Evolutionary conservation across 2,888 invertebrate genomes (phyloP).

Genomic region (Autographa gamma): DNA sequence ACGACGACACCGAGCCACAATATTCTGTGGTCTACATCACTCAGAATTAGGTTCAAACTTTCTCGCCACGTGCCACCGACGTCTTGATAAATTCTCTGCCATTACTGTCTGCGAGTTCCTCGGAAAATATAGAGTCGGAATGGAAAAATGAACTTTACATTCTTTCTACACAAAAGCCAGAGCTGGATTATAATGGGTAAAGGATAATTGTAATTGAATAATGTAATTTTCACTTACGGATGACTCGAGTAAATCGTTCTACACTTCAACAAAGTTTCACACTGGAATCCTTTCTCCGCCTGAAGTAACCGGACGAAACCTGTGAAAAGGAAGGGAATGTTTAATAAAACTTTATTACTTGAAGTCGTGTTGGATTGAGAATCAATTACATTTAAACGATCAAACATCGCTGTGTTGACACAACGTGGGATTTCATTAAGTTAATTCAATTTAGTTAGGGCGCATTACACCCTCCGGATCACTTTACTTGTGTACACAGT

Average conservation of each 20-base stretch:
- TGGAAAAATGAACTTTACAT: slow-evolving; percentile 61
- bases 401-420: slow-evolving; percentile 51
- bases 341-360: slow-evolving; percentile 43
- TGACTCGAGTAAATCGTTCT: slow-evolving; percentile 60
- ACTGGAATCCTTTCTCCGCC: slow-evolving; percentile 57
- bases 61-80: slow-evolving; percentile 34
- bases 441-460: slow-evolving; percentile 56
- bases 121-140: slow-evolving; percentile 58
- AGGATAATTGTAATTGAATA: slow-evolving; percentile 50
- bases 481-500: slow-evolving; percentile 51
- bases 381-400: slow-evolving; percentile 55
- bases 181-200: slow-evolving; percentile 43
- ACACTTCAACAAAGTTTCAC: slow-evolving; percentile 67
- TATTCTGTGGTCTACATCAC: slow-evolving; percentile 57
- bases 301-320: slow-evolving; percentile 58
- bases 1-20: slow-evolving; percentile 64
- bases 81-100: slow-evolving; percentile 64
- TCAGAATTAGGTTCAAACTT: slow-evolving; percentile 58
- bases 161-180: slow-evolving; percentile 60
- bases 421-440: slow-evolving; percentile 52
- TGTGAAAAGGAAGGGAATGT: slow-evolving; percentile 59
- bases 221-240: slow-evolving; percentile 69
- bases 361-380: slow-evolving; percentile 19
- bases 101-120: slow-evolving; percentile 62
- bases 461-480: slow-evolving; percentile 50